Evolutionary conservation across 2,113 vertebrate genomes (phyloP).

Genomic region (Pycnonotus jocosus): DNA sequence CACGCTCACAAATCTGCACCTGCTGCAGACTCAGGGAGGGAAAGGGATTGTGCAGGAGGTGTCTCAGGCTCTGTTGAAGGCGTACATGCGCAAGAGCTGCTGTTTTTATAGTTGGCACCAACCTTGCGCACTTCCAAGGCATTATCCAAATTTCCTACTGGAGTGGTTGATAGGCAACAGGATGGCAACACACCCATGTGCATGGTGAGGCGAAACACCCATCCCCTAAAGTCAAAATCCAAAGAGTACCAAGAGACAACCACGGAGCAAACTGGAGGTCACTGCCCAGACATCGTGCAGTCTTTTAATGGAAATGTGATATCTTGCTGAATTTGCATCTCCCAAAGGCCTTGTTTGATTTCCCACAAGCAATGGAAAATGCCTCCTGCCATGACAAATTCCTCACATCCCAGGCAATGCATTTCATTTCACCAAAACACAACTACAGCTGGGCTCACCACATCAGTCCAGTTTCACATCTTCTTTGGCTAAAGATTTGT

Average conservation of each 20-base stretch:
- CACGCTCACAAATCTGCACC: background rate
- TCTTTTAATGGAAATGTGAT: background rate
- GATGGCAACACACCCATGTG: background rate
- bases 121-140: background rate
- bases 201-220: background rate
- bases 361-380: background rate
- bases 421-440: background rate
- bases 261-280: background rate
- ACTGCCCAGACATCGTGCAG: background rate
- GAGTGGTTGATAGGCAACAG: background rate
- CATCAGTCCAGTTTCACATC: background rate
- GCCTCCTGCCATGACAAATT: background rate
- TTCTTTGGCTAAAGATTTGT: background rate
- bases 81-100: rapidly evolving
- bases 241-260: background rate
- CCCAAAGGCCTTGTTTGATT: background rate
- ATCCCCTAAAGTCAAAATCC: background rate
- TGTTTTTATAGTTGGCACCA: background rate
- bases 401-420: background rate
- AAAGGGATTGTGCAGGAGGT: background rate
- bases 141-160: background rate
- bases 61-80: background rate
- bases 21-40: background rate
- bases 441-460: background rate
- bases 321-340: background rate